phyloP scores from a whole-genome alignment of 2,113 vertebrate species.

The Malurus cyaneus region DNA sequence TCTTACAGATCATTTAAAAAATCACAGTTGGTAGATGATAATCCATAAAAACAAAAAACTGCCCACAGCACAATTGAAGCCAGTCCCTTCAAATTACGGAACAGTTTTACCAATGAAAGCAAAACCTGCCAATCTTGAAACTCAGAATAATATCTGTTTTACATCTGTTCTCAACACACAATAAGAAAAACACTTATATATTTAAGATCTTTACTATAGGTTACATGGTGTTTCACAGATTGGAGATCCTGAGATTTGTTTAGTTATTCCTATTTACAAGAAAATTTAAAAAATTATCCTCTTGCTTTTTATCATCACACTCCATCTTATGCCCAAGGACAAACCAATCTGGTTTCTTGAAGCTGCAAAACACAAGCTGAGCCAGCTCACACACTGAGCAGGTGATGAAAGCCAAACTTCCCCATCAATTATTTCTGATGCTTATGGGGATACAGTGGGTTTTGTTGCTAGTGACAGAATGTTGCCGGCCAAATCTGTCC shows the following conservation, averaged over 20 bases:
- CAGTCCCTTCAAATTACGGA: background rate
- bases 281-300: background rate
- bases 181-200: background rate
- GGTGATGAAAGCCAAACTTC: slow-evolving; percentile 29
- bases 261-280: background rate
- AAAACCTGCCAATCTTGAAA: background rate
- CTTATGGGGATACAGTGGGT: background rate
- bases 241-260: background rate
- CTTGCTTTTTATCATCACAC: background rate
- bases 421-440: slow-evolving; percentile 34
- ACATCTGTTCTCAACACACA: fast-evolving
- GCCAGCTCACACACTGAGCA: background rate
- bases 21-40: background rate
- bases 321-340: background rate
- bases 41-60: background rate
- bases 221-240: background rate
- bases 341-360: background rate
- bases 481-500: background rate
- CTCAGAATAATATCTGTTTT: background rate
- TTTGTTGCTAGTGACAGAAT: slow-evolving; percentile 11
- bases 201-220: background rate
- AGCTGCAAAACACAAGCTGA: background rate
- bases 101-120: background rate
- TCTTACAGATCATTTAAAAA: background rate
- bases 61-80: background rate